Percentiles rank a stretch among this genome's conserved stretches.
These are phyloP conservation scores for Oeneis ivallda DNA, from an alignment of 2,888 invertebrate genomes.

Conservation along the genomic window DNA sequence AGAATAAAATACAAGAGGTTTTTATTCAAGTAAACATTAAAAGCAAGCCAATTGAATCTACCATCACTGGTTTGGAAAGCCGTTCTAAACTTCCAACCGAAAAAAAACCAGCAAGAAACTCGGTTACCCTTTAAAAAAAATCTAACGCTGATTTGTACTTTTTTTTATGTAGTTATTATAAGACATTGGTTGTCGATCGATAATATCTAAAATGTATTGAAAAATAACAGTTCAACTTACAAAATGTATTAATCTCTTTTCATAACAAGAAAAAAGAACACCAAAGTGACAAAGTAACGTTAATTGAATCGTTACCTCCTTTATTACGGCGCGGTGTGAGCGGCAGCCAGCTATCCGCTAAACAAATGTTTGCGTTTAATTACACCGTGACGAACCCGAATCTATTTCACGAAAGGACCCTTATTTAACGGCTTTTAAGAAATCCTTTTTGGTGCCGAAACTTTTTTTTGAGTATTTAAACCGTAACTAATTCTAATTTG, in stretches of 20 bases:
- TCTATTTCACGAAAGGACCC: constrained; percentile 46
- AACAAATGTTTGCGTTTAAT: constrained; percentile 59
- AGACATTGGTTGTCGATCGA: too few species aligned
- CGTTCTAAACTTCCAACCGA: too few species aligned
- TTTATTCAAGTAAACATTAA: too few species aligned
- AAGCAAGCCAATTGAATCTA: too few species aligned
- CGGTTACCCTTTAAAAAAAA: too few species aligned
- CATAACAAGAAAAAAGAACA: constrained; percentile 1
- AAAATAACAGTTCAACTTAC: not conserved
- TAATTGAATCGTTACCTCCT: constrained; percentile 5
- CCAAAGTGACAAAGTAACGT: not conserved
- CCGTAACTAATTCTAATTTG: constrained; percentile 27
- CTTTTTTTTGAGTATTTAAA: constrained; percentile 20
- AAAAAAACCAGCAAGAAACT: too few species aligned
- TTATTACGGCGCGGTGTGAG: constrained; percentile 42
- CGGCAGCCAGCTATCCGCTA: constrained; percentile 38
- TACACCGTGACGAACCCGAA: constrained; percentile 45
- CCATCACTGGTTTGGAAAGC: too few species aligned
- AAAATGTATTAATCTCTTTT: not conserved
- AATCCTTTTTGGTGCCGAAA: constrained; percentile 32
- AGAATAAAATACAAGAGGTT: too few species aligned
- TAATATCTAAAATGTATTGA: not conserved
- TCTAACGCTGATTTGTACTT: too few species aligned
- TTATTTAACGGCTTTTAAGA: constrained; percentile 56
- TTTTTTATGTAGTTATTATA: too few species aligned